Conservation (phyloP, 2,888 invertebrate genomes). For the Linyphia triangularis region DNA sequence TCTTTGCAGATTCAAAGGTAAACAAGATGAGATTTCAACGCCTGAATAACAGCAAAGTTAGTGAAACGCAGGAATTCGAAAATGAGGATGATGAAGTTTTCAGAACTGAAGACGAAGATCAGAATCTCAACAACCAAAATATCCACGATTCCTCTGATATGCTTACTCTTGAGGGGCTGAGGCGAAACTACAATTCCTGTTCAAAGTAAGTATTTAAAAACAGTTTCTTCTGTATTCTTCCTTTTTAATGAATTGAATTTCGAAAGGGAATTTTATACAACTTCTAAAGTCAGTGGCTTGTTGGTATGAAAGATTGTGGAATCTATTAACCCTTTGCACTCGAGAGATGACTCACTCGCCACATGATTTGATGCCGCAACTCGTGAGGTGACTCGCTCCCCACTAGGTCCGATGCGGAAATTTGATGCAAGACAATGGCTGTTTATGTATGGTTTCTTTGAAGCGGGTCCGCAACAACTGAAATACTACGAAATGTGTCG, state of each 20-base stretch:
- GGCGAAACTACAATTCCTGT: slow-evolving; percentile 86
- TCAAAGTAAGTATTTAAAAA: slow-evolving; percentile 82
- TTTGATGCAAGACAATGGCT: too few species aligned
- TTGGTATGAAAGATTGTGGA: too few species aligned
- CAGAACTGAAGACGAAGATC: slow-evolving; percentile 19
- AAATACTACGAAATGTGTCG: too few species aligned
- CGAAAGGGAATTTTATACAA: not conserved
- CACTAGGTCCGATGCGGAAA: too few species aligned
- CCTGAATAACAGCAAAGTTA: slow-evolving; percentile 35
- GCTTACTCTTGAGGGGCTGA: slow-evolving; percentile 84
- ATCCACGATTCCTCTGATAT: slow-evolving; percentile 60
- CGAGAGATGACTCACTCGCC: too few species aligned
- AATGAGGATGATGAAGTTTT: slow-evolving; percentile 8
- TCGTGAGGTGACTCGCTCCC: too few species aligned
- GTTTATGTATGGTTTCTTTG: too few species aligned
- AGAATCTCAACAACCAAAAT: slow-evolving; percentile 29
- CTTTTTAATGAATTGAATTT: too few species aligned
- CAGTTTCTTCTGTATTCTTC: not conserved
- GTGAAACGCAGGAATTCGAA: slow-evolving; percentile 31
- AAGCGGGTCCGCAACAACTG: too few species aligned
- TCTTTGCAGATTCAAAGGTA: slow-evolving; percentile 53
- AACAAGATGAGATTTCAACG: slow-evolving; percentile 46
- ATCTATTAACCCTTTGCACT: too few species aligned
- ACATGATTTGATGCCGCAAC: too few species aligned
- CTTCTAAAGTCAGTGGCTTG: too few species aligned